Evolutionary conservation across 1,140 invertebrate genomes (phyloP), one percentile per base, ranked within the genome.

Genomic region (Diprion similis): DNA sequence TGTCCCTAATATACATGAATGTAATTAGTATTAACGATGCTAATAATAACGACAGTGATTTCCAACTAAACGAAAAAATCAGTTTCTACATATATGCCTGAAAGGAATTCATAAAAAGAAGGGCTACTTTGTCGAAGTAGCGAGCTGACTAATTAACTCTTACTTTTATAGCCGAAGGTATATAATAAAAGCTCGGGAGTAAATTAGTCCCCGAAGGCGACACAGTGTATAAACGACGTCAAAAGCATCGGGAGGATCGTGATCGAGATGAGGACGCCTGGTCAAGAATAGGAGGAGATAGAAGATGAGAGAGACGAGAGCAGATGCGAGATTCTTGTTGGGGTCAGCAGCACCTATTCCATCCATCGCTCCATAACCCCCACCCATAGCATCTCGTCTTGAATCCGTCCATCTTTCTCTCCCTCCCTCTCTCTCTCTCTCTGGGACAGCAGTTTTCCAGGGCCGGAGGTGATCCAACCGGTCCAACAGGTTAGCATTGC

Each of bases 271-370:
- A 59, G 24, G 24, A 37, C 24, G 24, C 24, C 24, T 37, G n/a
- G 66, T 68, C 45, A 13, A 10, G 59, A n/a, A 65, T 68, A 37
- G 71, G 73, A 69, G 73, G 51, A 66, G 46, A 65, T 48, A 17
- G 47, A 71, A 73, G 51, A 45, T 59, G 77, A 65, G 65, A 18
- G 64, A 37, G 66, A 64, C 51, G 64, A 18, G 72, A 84, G 80
- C 82, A 85, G 84, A 85, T 84, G 84, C 79, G 67, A 77, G 79
- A 85, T 83, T 82, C 81, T 77, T 81, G 77, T 75, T 77, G 75
- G 81, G 82, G 80, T 83, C 82, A 81, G 79, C 79, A 45, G 70
- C 76, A 37, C 15, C 70, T 19, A 51, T 47, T 71, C 68, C 10
- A 10, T 70, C 64, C 73, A 75, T 77, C 59, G 66, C 73, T 48